Conservation (phyloP, 2,113 vertebrate genomes). For the Onychostruthus taczanowskii region DNA sequence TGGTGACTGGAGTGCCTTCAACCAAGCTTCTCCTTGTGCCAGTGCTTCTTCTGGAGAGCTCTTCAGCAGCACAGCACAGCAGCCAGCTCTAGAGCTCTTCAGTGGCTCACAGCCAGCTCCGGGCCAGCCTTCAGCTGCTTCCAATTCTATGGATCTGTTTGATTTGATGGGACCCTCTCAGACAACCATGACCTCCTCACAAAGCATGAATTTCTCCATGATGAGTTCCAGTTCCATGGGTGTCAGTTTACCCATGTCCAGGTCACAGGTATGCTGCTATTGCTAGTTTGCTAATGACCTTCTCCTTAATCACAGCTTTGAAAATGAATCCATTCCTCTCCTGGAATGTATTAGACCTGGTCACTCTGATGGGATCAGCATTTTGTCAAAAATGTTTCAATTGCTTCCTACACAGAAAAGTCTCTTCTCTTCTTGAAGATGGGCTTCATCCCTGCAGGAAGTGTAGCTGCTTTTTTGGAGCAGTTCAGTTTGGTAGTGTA, state of each 20-base stretch:
- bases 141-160: slow-evolving; percentile 84
- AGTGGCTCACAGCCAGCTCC: slow-evolving; percentile 48
- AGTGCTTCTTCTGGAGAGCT: slow-evolving; percentile 68
- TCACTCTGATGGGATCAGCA: not conserved
- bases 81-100: slow-evolving; percentile 62
- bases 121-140: slow-evolving; percentile 63
- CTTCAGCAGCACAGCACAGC: slow-evolving; percentile 68
- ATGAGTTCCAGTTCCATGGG: slow-evolving; percentile 80
- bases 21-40: slow-evolving; percentile 78
- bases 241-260: slow-evolving; percentile 82
- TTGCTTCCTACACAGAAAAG: not conserved
- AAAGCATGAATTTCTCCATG: slow-evolving; percentile 94
- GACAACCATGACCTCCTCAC: slow-evolving; percentile 84
- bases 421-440: not conserved
- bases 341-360: not conserved
- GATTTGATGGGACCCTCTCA: slow-evolving; percentile 89
- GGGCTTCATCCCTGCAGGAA: not conserved
- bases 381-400: not conserved
- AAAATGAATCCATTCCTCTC: not conserved
- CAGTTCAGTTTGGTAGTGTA: not conserved
- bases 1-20: slow-evolving; percentile 95
- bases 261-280: slow-evolving; percentile 81
- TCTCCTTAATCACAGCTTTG: not conserved
- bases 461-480: not conserved
- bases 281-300: not conserved